A percentile compares a stretch with the other conserved stretches of the same genome.
Conservation (phyloP, 2,797 vertebrate species). For the Arnoldichthys spilopterus region DNA sequence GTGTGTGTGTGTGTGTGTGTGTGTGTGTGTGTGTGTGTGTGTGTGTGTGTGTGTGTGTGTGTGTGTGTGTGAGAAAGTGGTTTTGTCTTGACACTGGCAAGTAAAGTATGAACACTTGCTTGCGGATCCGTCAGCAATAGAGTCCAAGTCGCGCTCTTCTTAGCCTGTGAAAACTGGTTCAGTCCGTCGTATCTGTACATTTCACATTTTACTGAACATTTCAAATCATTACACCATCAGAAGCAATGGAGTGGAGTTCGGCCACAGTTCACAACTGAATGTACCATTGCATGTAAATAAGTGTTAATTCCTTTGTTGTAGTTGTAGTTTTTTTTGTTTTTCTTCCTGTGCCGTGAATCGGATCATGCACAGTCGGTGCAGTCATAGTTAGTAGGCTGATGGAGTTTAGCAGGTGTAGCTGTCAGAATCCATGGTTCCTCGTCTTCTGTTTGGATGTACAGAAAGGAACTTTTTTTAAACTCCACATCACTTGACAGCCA, state of each 20-base stretch:
- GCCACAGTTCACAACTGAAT: constrained; percentile 12
- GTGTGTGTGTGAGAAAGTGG: no score
- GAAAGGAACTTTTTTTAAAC: constrained; percentile 41
- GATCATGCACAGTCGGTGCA: constrained; percentile 21
- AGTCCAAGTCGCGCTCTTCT: not conserved
- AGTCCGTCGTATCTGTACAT: constrained; percentile 43
- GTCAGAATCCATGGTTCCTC: constrained; percentile 72
- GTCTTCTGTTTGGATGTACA: constrained; percentile 59
- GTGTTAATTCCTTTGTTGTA: not conserved
- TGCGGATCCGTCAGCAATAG: constrained; percentile 48
- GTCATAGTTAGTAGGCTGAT: constrained; percentile 7
- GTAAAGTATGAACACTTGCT: not conserved
- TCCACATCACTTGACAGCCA: constrained; percentile 66
- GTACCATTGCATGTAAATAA: constrained; percentile 47
- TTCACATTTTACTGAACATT: constrained; percentile 42
- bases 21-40: no score
- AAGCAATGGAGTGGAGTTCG: constrained; percentile 13
- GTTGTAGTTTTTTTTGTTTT: constrained; percentile 1
- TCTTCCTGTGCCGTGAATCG: constrained; percentile 9
- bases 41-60: no score
- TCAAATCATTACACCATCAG: constrained; percentile 6
- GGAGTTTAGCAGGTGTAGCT: constrained; percentile 35
- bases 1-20: no score
- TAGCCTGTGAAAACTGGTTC: constrained; percentile 26
- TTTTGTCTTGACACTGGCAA: not conserved